Percentiles rank a stretch among this genome's conserved stretches.
Conservation (phyloP, 92 coral and sea anemone species). For the Pocillopora grandis region DNA sequence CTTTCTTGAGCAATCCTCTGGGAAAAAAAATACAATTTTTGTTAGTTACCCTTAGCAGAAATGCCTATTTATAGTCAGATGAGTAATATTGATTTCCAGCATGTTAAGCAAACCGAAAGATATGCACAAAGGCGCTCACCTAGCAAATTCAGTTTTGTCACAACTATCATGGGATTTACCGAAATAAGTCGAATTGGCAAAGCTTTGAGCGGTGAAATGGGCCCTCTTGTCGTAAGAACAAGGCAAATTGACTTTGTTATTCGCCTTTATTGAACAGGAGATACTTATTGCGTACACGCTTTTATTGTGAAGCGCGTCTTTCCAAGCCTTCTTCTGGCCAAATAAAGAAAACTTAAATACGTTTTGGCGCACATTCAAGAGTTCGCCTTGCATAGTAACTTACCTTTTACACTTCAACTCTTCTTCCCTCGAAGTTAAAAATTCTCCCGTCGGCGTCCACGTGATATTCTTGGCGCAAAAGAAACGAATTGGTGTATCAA, state of each 20-base stretch:
- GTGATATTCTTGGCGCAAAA: conserved; percentile 1
- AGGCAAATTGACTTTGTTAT: not conserved
- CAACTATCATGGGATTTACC: too few species aligned
- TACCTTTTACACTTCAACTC: conserved; percentile 15
- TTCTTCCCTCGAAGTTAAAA: conserved; percentile 1
- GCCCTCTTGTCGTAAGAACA: not conserved
- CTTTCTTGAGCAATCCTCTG: not conserved
- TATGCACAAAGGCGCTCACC: not conserved
- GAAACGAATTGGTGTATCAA: not conserved
- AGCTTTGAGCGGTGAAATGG: not conserved
- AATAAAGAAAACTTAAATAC: not conserved
- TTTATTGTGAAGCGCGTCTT: not conserved
- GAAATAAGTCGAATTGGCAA: not conserved
- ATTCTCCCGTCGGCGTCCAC: conserved; percentile 14
- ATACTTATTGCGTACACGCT: not conserved
- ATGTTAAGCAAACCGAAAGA: not conserved
- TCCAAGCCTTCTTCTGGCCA: not conserved
- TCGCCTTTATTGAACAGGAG: not conserved
- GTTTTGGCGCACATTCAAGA: not conserved
- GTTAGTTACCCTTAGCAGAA: not conserved
- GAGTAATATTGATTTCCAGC: not conserved
- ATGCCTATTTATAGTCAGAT: not conserved
- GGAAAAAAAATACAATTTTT: not conserved
- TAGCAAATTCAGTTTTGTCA: not conserved
- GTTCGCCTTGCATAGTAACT: not conserved